Conservation (phyloP, 2,113 vertebrate species). For the Equus przewalskii region DNA sequence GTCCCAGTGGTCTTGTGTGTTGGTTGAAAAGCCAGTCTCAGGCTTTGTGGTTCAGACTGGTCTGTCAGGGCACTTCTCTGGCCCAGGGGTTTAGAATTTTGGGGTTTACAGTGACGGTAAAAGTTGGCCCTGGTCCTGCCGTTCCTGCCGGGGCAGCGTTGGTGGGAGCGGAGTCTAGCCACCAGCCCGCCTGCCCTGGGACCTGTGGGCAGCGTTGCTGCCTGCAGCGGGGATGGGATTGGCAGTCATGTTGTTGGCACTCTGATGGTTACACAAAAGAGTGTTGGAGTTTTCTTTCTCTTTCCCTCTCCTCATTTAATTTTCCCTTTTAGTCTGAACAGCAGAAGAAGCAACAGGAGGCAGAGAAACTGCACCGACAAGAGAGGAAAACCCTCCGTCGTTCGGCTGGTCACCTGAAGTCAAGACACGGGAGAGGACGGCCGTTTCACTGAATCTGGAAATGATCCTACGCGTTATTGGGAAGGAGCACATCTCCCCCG, state of each 20-base stretch:
- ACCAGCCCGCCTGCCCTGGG: rapidly evolving
- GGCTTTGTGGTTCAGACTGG: background rate
- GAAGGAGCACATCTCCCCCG: background rate
- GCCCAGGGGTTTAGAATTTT: background rate
- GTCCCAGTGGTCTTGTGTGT: too few relatives aligned
- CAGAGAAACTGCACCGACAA: constrained; percentile 93
- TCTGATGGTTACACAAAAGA: rapidly evolving
- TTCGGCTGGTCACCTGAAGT: constrained; percentile 92
- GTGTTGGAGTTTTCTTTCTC: background rate
- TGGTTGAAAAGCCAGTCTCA: background rate
- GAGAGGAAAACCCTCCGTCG: constrained; percentile 95
- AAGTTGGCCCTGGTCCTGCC: background rate
- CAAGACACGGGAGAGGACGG: constrained; percentile 82
- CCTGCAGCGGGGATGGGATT: rapidly evolving
- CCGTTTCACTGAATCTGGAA: constrained; percentile 78
- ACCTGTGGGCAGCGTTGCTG: background rate
- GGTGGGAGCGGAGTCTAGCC: background rate
- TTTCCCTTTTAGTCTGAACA: constrained; percentile 92
- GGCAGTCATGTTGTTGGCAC: background rate
- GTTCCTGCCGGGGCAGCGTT: too few relatives aligned
- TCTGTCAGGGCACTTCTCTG: rapidly evolving
- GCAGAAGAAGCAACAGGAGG: constrained; percentile 93
- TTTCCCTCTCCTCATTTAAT: background rate
- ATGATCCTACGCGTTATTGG: rapidly evolving
- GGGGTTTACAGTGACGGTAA: background rate